Evolutionary conservation across 1,140 invertebrate species (phyloP), one percentile per base, ranked within the genome.

Genomic region (Cylas formicarius): DNA sequence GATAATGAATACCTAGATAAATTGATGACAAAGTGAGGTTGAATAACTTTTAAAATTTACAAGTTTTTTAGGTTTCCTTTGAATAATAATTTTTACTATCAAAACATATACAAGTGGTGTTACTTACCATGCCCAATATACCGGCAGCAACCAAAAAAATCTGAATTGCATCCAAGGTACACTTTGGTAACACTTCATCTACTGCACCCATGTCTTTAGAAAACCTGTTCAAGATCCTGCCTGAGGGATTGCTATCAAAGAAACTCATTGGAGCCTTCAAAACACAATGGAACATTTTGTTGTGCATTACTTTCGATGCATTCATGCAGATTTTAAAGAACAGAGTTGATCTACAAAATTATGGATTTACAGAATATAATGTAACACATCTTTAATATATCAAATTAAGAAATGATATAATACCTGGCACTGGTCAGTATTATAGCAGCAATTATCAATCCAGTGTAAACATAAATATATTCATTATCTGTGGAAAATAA

Each of bases 301-400:
- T 81, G 61, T 95, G 90, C 4, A 95, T 68, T 17, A 72, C 78
- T 44, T 75, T 75, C 1, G 87, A 90, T 0, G 89, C 74, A n/a
- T 75, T 81, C 76, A 90, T 83, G 54, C 83, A 87, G 5, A 88
- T 70, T 53, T 78, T 76, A 66, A 90, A 90, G 64, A 88, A 91
- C 26, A 79, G 65, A 11, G 79, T 71, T 1, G 76, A 77, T 16
- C 81, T 68, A 13, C 4, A 40, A 37, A 10, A 22, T 19, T 3
- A 16, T 17, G 10, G 3, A 26, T 23, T 39, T 27, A 26, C 14
- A 14, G 4, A 43, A 10, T 16, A 5, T 29, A 5, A 3, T 28
- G 17, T 20, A 1, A 28, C 7, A 26, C 10, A 6, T 2, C 16
- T 32, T 10, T 29, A 7, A 2, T n/a, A 6, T n/a, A 4, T 3